Percentiles rank a stretch among this genome's conserved stretches.
phyloP scores from a whole-genome alignment of 2,888 invertebrate genomes.

The Parnassius glacialis region DNA sequence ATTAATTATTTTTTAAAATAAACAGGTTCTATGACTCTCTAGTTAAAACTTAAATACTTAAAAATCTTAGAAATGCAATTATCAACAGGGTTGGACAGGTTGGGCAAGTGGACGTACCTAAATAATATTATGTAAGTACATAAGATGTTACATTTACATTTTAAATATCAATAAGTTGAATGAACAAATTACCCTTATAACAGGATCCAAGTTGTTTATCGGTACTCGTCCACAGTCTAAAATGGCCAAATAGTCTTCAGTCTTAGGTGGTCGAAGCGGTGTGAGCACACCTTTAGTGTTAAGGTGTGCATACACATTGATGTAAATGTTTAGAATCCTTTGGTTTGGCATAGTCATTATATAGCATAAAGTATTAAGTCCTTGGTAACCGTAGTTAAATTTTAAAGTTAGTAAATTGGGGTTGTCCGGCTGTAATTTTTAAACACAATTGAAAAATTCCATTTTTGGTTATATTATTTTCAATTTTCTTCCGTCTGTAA shows the following conservation, averaged over 20 bases:
- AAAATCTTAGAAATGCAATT: too few species aligned
- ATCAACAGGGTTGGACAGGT: too few species aligned
- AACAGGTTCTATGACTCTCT: too few species aligned
- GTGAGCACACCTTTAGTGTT: conserved; percentile 55
- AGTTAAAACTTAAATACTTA: too few species aligned
- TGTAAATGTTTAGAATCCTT: conserved; percentile 50
- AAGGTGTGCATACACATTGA: conserved; percentile 52
- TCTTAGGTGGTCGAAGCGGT: conserved; percentile 53
- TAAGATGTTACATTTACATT: too few species aligned
- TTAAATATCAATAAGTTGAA: too few species aligned
- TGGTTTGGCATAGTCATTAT: conserved; percentile 64
- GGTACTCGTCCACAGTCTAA: conserved; percentile 71
- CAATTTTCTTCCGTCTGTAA: too few species aligned
- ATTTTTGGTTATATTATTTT: too few species aligned
- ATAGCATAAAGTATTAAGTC: conserved; percentile 59
- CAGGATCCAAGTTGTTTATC: conserved; percentile 73
- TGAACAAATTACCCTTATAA: conserved; percentile 56
- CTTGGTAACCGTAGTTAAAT: conserved; percentile 55
- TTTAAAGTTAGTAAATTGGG: conserved; percentile 54
- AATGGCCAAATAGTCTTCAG: conserved; percentile 51
- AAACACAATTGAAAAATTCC: too few species aligned
- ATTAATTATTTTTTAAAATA: too few species aligned
- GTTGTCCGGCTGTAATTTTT: conserved; percentile 50
- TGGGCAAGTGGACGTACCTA: too few species aligned
- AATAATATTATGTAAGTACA: too few species aligned